Evolutionary conservation across 2,797 vertebrate genomes (phyloP), one percentile per base, ranked within the genome.

Genomic region (Gymnothorax reevesii): DNA sequence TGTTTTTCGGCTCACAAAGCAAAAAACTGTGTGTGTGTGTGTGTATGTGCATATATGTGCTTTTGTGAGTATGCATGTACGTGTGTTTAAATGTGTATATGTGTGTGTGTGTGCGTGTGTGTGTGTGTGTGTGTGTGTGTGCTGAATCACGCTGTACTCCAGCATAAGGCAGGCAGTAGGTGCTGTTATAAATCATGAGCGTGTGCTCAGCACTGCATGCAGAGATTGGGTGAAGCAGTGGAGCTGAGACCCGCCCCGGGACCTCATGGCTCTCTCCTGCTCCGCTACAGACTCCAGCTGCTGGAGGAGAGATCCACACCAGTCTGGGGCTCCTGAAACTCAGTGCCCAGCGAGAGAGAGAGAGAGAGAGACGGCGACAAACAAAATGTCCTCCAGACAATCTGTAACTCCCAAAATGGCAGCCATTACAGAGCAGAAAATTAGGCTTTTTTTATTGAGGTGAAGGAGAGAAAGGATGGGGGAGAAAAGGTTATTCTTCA

Each of bases 331-430:
- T 13, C 33, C 10, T 87, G 89, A 91, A 92, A 92, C 92, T 93
- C 91, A 88, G 89, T 85, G 27, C 25, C 89, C 88, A 91, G 89
- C 91, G 90, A 89, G 91, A 83, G 73, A 91, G 54, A 49, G 89
- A 89, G 90, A 93, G 91, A 91, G 89, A 91, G 79, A 9, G 0
- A 42, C 33, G 33, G 33, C 33, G 88, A 83, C 89, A 92, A 92
- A 66, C 90, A 93, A 92, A 89, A 91, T 87, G 54, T 66, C 87
- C 89, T 92, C 91, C 89, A 90, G 91, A 88, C 77, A 87, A 86
- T 84, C 79, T 87, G 87, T 85, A 89, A 90, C 88, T 88, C 89
- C 88, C 90, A 86, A 42, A 91, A 87, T 90, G 92, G 86, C 60
- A 85, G 84, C 88, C 86, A 82, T 85, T 83, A 84, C 54, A 57